phyloP scores from a whole-genome alignment of 1,140 invertebrate species.

The Mamestra configurata region DNA sequence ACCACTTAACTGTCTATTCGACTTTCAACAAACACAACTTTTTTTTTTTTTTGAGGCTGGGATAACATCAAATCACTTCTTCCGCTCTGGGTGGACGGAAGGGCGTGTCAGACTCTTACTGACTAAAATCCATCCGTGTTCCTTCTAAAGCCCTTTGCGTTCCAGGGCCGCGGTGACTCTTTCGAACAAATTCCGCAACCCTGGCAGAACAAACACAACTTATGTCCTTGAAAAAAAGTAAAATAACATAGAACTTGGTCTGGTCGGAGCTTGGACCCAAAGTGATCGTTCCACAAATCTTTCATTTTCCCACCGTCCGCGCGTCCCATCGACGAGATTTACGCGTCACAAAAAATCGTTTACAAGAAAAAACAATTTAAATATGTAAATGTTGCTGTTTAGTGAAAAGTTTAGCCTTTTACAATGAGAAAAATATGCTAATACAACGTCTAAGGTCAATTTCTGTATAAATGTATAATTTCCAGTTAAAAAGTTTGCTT shows the following conservation, averaged over 20 bases:
- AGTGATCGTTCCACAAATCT: conserved; percentile 36
- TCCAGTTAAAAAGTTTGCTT: conserved; percentile 5
- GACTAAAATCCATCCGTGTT: too few species aligned
- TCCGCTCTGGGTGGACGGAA: too few species aligned
- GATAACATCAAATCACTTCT: too few species aligned
- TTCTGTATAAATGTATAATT: conserved; percentile 14
- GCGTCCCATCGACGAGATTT: conserved; percentile 26
- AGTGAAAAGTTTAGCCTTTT: conserved; percentile 35
- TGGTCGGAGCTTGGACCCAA: background rate
- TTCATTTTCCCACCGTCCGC: conserved; percentile 24
- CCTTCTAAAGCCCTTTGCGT: too few species aligned
- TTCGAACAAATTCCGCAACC: too few species aligned
- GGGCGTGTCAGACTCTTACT: too few species aligned
- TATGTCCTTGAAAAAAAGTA: background rate
- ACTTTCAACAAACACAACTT: too few species aligned
- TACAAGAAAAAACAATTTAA: conserved; percentile 43
- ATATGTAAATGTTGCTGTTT: conserved; percentile 40
- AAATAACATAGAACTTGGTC: background rate
- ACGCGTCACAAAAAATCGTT: conserved; percentile 36
- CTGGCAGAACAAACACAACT: too few species aligned
- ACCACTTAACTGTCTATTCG: too few species aligned
- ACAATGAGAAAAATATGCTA: conserved; percentile 43
- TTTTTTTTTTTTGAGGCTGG: too few species aligned
- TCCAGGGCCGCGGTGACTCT: too few species aligned
- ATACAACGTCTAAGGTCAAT: conserved; percentile 16